Evolutionary conservation across 2,113 vertebrate species (phyloP).

Genomic region (Erpornis zantholeuca): DNA sequence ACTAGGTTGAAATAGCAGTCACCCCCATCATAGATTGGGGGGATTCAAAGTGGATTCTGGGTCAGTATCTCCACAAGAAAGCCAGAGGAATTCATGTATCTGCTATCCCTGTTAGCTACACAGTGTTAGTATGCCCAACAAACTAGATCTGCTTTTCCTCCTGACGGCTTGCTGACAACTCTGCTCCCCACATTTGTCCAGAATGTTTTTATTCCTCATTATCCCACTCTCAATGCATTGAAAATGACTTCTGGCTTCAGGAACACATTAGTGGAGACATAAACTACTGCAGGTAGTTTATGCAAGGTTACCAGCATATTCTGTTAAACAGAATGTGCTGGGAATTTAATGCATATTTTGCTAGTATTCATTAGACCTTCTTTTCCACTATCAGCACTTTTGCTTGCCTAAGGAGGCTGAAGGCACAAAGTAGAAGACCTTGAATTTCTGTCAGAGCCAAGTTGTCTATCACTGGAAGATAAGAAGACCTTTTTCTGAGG

Average conservation of each 20-base stretch:
- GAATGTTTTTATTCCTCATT: not conserved
- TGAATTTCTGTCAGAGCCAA: not conserved
- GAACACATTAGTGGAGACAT: not conserved
- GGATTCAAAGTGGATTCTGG: not conserved
- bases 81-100: not conserved
- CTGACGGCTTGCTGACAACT: not conserved
- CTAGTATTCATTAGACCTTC: not conserved
- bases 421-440: not conserved
- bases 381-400: not conserved
- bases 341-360: not conserved
- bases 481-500: not conserved
- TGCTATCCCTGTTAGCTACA: not conserved
- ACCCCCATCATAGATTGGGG: too few species aligned
- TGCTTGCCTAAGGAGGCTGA: not conserved
- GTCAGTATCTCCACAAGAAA: not conserved
- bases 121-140: not conserved
- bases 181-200: not conserved
- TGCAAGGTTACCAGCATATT: not conserved
- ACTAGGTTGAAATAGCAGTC: too few species aligned
- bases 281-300: not conserved
- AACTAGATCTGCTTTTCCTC: not conserved
- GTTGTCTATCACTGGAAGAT: not conserved
- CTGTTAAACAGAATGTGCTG: not conserved
- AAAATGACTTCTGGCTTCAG: not conserved
- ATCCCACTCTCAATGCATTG: not conserved